Conservation (phyloP, 2,797 vertebrate genomes). For the Sandelia bainsii region DNA sequence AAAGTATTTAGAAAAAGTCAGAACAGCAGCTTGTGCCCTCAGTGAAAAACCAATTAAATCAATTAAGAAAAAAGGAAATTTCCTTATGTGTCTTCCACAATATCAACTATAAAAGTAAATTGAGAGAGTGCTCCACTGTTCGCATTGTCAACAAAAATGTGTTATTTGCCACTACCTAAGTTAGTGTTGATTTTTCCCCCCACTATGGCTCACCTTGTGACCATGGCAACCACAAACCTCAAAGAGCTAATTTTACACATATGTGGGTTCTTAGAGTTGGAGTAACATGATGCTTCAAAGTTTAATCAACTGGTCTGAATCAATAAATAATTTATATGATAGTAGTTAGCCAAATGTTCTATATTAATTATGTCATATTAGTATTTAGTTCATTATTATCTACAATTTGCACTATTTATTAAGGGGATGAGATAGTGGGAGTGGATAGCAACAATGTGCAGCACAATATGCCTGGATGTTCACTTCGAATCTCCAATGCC, state of each 20-base stretch:
- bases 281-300: not conserved
- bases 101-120: constrained; percentile 1
- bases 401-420: not conserved
- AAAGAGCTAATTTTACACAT: not conserved
- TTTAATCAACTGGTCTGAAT: not conserved
- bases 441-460: not conserved
- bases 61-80: not conserved
- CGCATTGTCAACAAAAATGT: not conserved
- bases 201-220: not conserved
- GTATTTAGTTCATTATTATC: not conserved
- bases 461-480: not conserved
- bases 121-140: constrained; percentile 1
- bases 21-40: too few relatives aligned
- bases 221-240: not conserved
- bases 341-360: not conserved
- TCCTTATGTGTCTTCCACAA: not conserved
- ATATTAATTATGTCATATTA: not conserved
- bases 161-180: constrained; percentile 1
- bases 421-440: not conserved
- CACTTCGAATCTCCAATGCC: too few relatives aligned
- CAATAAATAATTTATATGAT: not conserved
- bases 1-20: not conserved
- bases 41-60: too few relatives aligned
- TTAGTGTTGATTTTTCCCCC: too few relatives aligned
- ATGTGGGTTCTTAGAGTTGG: not conserved